phyloP scores from a whole-genome alignment of 2,797 vertebrate species.

The Typhlichthys subterraneus region DNA sequence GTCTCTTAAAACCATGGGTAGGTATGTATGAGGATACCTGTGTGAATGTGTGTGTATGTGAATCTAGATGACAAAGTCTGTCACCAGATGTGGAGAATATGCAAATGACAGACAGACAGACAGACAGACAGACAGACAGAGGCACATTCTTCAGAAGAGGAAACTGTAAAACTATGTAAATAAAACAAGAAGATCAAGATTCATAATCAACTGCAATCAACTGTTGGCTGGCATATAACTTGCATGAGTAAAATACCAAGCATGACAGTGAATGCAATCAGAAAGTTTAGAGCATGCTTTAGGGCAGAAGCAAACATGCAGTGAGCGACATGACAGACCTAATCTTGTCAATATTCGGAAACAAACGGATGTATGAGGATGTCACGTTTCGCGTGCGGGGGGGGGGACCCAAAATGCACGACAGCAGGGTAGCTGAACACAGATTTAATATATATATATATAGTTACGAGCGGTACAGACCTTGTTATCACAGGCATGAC shows the following conservation, averaged over 20 bases:
- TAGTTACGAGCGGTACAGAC: background rate
- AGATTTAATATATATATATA: conserved; percentile 1
- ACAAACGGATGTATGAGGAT: conserved; percentile 12
- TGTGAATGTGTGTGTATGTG: conserved; percentile 25
- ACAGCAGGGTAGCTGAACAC: too few relatives aligned
- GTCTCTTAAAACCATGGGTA: conserved; percentile 31
- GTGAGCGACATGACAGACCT: conserved; percentile 41
- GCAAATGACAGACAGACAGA: background rate
- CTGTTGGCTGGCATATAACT: conserved; percentile 7
- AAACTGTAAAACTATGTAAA: background rate
- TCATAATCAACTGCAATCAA: conserved; percentile 49
- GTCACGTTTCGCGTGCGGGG: too few relatives aligned
- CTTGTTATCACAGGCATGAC: too few relatives aligned
- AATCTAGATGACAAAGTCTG: conserved; percentile 24
- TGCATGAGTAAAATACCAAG: background rate
- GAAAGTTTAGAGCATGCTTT: conserved; percentile 24
- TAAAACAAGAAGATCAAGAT: too few relatives aligned
- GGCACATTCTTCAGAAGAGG: background rate
- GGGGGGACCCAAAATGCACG: too few relatives aligned
- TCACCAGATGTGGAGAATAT: conserved; percentile 10
- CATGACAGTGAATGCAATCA: conserved; percentile 40
- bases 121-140: conserved; percentile 7
- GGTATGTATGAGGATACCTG: conserved; percentile 46
- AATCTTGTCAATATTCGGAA: conserved; percentile 22
- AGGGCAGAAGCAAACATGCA: conserved; percentile 26